Percentiles rank a stretch among this genome's conserved stretches.
Conservation (phyloP, 2,113 vertebrate species). For the Tragelaphus strepsiceros region DNA sequence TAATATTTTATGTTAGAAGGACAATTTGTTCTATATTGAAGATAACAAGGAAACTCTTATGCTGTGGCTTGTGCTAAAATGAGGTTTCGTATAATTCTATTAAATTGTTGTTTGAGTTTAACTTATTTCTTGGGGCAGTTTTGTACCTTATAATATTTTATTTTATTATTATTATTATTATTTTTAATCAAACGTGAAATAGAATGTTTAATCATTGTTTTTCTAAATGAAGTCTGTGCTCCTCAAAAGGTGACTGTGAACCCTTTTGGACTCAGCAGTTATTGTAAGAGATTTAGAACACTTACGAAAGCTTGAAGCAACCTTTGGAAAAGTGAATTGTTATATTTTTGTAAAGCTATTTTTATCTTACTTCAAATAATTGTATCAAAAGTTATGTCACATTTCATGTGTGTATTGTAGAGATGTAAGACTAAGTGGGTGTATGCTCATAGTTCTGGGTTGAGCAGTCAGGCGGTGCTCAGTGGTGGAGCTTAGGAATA, state of each 20-base stretch:
- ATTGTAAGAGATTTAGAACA: background rate
- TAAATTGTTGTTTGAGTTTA: constrained; percentile 17
- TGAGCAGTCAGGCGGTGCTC: background rate
- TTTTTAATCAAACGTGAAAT: background rate
- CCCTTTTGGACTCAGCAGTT: background rate
- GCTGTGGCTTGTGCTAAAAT: constrained; percentile 23
- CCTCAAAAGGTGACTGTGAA: background rate
- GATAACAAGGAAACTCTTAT: constrained; percentile 26
- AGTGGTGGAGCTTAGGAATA: background rate
- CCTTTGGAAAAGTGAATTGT: background rate
- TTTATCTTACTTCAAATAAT: background rate
- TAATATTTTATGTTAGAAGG: constrained; percentile 47
- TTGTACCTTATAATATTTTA: constrained; percentile 21
- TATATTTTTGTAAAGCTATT: background rate
- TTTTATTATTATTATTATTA: too few relatives aligned
- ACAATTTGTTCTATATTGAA: background rate
- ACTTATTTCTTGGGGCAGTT: background rate
- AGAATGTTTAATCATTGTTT: constrained; percentile 32
- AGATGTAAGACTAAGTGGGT: background rate
- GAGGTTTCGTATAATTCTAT: constrained; percentile 22
- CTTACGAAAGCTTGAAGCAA: background rate
- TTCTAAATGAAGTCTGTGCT: background rate
- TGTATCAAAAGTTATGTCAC: background rate
- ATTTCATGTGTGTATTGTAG: background rate
- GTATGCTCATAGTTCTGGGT: background rate